A percentile compares a stretch with the other conserved stretches of the same genome.
Evolutionary conservation across 2,888 invertebrate species (phyloP).

Genomic region (Trachelus tabidus): DNA sequence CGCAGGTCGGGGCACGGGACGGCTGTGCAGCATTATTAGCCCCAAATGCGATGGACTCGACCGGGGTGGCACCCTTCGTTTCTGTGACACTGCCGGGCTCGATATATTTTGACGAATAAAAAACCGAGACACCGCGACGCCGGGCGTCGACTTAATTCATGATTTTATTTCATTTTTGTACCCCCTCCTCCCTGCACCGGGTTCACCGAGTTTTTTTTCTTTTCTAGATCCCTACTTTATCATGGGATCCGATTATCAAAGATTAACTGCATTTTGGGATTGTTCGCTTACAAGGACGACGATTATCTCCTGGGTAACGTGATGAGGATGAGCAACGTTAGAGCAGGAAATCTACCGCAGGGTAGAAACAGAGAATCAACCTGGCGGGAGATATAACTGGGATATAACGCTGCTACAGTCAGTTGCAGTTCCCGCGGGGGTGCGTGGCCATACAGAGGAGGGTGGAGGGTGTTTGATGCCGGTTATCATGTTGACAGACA

Average conservation of each 20-base stretch:
- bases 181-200: not conserved
- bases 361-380: slow-evolving; percentile 18
- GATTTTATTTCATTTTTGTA: not conserved
- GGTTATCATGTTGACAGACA: slow-evolving; percentile 65
- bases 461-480: slow-evolving; percentile 60
- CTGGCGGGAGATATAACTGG: slow-evolving; percentile 39
- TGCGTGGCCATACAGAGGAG: slow-evolving; percentile 22
- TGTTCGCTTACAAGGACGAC: not conserved
- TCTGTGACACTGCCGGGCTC: not conserved
- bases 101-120: not conserved
- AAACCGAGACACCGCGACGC: not conserved
- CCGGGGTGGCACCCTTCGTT: slow-evolving; percentile 23
- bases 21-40: slow-evolving; percentile 62
- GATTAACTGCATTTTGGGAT: not conserved
- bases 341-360: slow-evolving; percentile 30
- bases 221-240: not conserved
- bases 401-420: slow-evolving; percentile 58
- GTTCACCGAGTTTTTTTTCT: not conserved
- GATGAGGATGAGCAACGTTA: slow-evolving; percentile 36
- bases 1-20: slow-evolving; percentile 60
- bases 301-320: slow-evolving; percentile 25
- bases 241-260: not conserved
- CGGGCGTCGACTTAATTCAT: not conserved
- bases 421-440: slow-evolving; percentile 57
- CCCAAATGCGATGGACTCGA: slow-evolving; percentile 62